These are phyloP conservation scores for Amblyopsis hoosieri DNA, from an alignment of 2,797 vertebrate genomes.

Conservation along the genomic window DNA sequence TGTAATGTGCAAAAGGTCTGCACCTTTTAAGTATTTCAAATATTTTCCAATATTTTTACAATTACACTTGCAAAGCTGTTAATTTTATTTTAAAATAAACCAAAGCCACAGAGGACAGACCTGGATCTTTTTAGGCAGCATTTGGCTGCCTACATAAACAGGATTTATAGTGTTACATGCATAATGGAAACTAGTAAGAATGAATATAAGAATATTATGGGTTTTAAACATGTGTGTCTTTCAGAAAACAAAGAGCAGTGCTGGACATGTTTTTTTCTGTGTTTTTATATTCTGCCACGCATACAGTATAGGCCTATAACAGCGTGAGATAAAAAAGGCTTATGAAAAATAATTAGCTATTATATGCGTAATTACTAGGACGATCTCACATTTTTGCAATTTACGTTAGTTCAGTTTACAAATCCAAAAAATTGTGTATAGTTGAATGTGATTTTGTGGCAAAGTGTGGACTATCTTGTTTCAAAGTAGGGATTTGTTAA, in stretches of 20 bases:
- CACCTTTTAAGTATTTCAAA: slow-evolving; percentile 18
- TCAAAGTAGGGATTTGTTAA: no score
- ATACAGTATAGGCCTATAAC: not conserved
- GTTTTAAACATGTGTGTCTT: not conserved
- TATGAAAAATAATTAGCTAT: no score
- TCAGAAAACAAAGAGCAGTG: slow-evolving; percentile 7
- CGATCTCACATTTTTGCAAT: no score
- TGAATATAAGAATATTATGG: not conserved
- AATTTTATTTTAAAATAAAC: slow-evolving; percentile 5
- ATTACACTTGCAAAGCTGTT: slow-evolving; percentile 13
- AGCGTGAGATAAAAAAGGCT: not conserved
- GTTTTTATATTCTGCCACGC: not conserved
- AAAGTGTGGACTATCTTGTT: no score
- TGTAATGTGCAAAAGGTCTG: slow-evolving; percentile 7
- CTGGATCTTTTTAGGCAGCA: not conserved
- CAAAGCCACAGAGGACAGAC: not conserved
- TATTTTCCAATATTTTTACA: slow-evolving; percentile 13
- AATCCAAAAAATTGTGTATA: no score
- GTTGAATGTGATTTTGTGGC: no score
- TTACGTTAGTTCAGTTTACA: no score
- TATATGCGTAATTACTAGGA: no score
- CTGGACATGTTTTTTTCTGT: slow-evolving; percentile 7
- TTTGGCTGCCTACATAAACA: not conserved
- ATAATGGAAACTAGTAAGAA: not conserved
- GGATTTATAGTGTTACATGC: not conserved